Evolutionary conservation across 2,113 vertebrate species (phyloP).

Genomic region (Callionymus lyra): DNA sequence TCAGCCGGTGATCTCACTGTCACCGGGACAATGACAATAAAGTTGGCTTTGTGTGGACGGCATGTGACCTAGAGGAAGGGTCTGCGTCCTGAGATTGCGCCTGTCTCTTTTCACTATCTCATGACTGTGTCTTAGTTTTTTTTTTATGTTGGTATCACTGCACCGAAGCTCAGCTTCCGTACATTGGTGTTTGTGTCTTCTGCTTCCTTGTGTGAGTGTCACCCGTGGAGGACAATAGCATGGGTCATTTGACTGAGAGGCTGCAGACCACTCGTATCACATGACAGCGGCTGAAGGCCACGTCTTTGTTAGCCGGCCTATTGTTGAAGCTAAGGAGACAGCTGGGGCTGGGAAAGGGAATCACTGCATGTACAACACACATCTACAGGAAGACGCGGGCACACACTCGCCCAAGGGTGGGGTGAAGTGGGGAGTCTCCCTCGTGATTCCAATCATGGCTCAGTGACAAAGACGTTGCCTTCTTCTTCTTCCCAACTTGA

Average conservation of each 20-base stretch:
- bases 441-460: slow-evolving; percentile 58
- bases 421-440: slow-evolving; percentile 10
- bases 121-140: slow-evolving; percentile 9
- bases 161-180: background rate
- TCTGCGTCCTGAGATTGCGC: slow-evolving; percentile 56
- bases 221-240: slow-evolving; percentile 54
- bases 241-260: slow-evolving; percentile 59
- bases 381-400: slow-evolving; percentile 17
- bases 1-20: slow-evolving; percentile 47
- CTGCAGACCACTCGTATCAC: slow-evolving; percentile 60
- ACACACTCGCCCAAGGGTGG: slow-evolving; percentile 4
- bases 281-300: slow-evolving; percentile 63
- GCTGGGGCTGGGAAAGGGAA: slow-evolving; percentile 55
- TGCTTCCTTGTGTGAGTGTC: slow-evolving; percentile 40
- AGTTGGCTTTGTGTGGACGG: slow-evolving; percentile 40
- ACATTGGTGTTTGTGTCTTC: slow-evolving; percentile 1
- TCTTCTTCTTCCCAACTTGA: slow-evolving; percentile 42
- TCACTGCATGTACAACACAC: slow-evolving; percentile 41
- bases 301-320: slow-evolving; percentile 62
- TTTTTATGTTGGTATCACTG: slow-evolving; percentile 4
- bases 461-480: slow-evolving; percentile 59
- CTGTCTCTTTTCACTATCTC: slow-evolving; percentile 28
- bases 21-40: slow-evolving; percentile 37
- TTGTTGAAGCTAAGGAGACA: slow-evolving; percentile 63
- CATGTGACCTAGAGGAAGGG: slow-evolving; percentile 60